Evolutionary conservation across 2,113 vertebrate genomes (phyloP).

Genomic region (Alexandromys fortis): DNA sequence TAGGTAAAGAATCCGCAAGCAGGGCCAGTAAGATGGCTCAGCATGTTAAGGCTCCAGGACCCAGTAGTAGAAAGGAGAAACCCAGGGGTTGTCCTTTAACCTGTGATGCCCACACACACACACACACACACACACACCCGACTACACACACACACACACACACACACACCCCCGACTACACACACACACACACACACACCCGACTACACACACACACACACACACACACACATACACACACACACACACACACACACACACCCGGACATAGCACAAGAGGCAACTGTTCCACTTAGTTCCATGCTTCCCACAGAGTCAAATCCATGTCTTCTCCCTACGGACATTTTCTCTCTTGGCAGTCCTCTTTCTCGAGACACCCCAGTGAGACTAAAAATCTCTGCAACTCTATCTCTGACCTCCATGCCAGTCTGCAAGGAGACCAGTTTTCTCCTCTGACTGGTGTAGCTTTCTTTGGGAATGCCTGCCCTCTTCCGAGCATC

Average conservation of each 20-base stretch:
- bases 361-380: not conserved
- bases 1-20: not conserved
- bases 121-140: not conserved
- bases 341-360: not conserved
- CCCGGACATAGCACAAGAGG: not conserved
- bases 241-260: too few relatives aligned
- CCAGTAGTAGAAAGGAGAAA: not conserved
- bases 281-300: not conserved
- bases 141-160: not conserved
- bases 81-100: not conserved
- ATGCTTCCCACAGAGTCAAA: not conserved
- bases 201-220: too few relatives aligned
- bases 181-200: too few relatives aligned
- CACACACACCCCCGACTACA: too few relatives aligned
- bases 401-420: not conserved
- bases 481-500: not conserved
- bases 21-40: not conserved
- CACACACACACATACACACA: too few relatives aligned
- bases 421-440: too few relatives aligned
- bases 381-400: not conserved
- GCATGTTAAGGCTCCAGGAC: not conserved
- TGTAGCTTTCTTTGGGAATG: not conserved
- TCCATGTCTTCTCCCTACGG: not conserved
- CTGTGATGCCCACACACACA: not conserved
- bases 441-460: not conserved